Evolutionary conservation across 1,140 invertebrate species (phyloP).

Genomic region (Bombus sibiricus): DNA sequence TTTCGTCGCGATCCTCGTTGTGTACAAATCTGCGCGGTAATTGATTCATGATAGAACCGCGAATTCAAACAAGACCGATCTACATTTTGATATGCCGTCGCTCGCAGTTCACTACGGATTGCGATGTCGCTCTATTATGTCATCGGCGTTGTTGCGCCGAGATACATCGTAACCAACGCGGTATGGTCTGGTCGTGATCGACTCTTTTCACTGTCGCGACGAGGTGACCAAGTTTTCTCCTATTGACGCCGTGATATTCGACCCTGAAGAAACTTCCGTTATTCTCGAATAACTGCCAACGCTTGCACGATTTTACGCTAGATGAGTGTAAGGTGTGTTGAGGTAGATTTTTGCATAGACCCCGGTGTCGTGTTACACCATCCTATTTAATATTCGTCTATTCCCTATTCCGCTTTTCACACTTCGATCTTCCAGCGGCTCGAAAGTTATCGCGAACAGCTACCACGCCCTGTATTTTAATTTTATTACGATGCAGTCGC

Average conservation of each 20-base stretch:
- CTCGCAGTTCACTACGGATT: slow-evolving; percentile 58
- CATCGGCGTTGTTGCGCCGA: slow-evolving; percentile 59
- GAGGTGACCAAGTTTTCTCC: neutral
- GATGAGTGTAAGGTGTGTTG: neutral
- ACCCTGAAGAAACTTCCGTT: neutral
- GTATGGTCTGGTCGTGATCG: slow-evolving; percentile 57
- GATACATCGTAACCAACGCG: slow-evolving; percentile 60
- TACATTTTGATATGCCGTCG: slow-evolving; percentile 73
- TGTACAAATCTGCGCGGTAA: slow-evolving; percentile 76
- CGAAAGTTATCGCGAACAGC: slow-evolving; percentile 20
- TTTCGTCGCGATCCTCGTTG: slow-evolving; percentile 70
- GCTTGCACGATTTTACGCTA: neutral
- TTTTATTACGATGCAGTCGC: slow-evolving; percentile 21
- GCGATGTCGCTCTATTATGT: slow-evolving; percentile 65
- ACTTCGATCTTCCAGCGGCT: neutral
- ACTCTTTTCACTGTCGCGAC: slow-evolving; percentile 53
- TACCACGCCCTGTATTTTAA: slow-evolving; percentile 10
- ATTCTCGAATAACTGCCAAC: too few relatives aligned
- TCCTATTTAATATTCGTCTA: neutral
- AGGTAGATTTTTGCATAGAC: neutral
- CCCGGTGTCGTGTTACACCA: neutral
- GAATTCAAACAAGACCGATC: slow-evolving; percentile 75
- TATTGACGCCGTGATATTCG: neutral
- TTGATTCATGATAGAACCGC: slow-evolving; percentile 79
- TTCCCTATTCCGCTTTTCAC: neutral